phyloP scores from a whole-genome alignment of 2,113 vertebrate species.

The Paracanthobrama guichenoti region DNA sequence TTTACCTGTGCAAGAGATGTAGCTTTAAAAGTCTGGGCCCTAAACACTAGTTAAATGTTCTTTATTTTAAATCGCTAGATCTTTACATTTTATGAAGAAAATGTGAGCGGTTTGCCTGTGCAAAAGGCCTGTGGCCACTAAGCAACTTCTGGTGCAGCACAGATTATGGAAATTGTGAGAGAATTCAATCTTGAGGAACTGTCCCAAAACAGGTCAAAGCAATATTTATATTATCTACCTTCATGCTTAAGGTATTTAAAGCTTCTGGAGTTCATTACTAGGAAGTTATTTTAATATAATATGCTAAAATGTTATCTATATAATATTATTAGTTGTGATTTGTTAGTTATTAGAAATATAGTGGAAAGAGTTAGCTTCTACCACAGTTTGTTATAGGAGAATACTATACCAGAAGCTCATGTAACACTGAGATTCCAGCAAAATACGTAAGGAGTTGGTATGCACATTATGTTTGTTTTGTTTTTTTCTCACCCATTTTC shows the following conservation, averaged over 20 bases:
- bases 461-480: not conserved
- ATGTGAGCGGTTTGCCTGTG: no score
- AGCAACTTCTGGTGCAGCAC: not conserved
- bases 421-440: not conserved
- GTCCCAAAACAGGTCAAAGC: not conserved
- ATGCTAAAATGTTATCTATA: not conserved
- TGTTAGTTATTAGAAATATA: not conserved
- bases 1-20: not conserved
- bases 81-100: not conserved
- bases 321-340: not conserved
- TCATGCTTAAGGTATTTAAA: not conserved
- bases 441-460: not conserved
- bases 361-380: not conserved
- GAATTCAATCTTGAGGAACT: not conserved
- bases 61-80: not conserved
- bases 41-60: not conserved
- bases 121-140: not conserved
- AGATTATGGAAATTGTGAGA: not conserved
- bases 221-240: not conserved
- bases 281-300: not conserved
- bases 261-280: not conserved
- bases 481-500: not conserved
- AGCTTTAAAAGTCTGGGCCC: not conserved
- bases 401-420: not conserved
- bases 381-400: not conserved